A percentile compares a stretch with the other conserved stretches of the same genome.
Evolutionary conservation across 2,888 invertebrate species (phyloP).

Genomic region (Endotricha flammealis): DNA sequence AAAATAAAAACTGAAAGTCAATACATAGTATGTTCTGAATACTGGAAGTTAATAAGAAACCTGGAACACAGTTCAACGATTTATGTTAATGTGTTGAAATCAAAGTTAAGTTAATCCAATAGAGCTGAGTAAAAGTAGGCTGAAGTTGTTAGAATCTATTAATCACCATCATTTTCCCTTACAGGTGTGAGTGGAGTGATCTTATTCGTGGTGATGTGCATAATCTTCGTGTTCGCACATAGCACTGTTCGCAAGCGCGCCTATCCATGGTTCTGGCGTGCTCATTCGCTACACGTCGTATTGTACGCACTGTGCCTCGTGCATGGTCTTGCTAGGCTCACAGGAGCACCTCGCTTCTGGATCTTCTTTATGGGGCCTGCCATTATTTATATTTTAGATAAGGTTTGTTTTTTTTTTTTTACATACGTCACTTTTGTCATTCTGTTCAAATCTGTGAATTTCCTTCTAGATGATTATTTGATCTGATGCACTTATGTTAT

Average conservation of each 20-base stretch:
- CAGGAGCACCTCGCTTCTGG: constrained; percentile 96
- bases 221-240: constrained; percentile 98
- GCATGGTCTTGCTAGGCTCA: constrained; percentile 93
- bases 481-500: too few species aligned
- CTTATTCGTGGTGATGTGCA: constrained; percentile 93
- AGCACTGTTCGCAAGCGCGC: constrained; percentile 94
- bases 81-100: too few species aligned
- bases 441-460: too few species aligned
- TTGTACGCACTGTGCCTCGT: constrained; percentile 91
- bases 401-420: constrained; percentile 69
- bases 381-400: constrained; percentile 92
- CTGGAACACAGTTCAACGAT: too few species aligned
- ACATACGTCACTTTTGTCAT: neutral
- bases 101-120: too few species aligned
- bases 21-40: too few species aligned
- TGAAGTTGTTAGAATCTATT: neutral
- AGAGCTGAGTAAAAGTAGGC: too few species aligned
- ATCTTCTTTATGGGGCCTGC: constrained; percentile 95
- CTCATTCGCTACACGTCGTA: constrained; percentile 92
- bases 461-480: too few species aligned
- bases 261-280: constrained; percentile 96
- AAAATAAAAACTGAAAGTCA: too few species aligned
- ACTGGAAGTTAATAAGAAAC: too few species aligned
- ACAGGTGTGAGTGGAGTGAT: constrained; percentile 91
- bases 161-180: too few species aligned